Percentiles rank a stretch among this genome's conserved stretches.
Conservation (phyloP, 2,797 vertebrate genomes). For the Danio kyathit region DNA sequence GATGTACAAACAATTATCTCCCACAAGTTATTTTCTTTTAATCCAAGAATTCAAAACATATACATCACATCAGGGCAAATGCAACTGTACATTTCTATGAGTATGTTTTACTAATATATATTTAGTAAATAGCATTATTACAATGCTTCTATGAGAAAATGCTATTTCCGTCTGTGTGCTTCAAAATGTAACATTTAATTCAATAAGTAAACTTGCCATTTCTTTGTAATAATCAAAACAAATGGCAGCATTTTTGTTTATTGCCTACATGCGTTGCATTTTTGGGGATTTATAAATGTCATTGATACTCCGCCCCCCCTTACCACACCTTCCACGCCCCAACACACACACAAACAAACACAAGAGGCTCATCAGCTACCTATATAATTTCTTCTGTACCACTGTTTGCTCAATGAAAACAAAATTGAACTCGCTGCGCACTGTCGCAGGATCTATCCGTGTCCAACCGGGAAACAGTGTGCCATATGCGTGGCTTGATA, state of each 20-base stretch:
- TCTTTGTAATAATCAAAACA: no score
- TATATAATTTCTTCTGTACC: neutral
- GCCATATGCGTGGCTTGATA: constrained; percentile 40
- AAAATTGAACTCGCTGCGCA: constrained; percentile 5
- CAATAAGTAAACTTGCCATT: no score
- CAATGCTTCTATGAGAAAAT: no score
- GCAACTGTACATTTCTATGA: neutral
- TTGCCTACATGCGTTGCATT: no score
- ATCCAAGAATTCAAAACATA: neutral
- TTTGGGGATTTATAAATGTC: no score
- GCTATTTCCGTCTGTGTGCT: no score
- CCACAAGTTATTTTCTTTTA: neutral
- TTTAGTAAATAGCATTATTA: no score
- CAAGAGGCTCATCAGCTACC: neutral
- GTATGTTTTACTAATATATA: no score
- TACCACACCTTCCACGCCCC: no score
- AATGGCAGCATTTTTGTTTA: no score
- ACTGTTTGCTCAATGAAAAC: neutral
- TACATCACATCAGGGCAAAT: neutral
- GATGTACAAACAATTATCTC: neutral
- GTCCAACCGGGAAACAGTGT: constrained; percentile 7
- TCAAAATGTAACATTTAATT: no score
- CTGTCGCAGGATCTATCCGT: constrained; percentile 2
- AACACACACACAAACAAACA: neutral
- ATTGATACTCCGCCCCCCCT: no score